Base-by-base conservation (phyloP, 1,140 invertebrate genomes). In the Drosophila leontia region DNA sequence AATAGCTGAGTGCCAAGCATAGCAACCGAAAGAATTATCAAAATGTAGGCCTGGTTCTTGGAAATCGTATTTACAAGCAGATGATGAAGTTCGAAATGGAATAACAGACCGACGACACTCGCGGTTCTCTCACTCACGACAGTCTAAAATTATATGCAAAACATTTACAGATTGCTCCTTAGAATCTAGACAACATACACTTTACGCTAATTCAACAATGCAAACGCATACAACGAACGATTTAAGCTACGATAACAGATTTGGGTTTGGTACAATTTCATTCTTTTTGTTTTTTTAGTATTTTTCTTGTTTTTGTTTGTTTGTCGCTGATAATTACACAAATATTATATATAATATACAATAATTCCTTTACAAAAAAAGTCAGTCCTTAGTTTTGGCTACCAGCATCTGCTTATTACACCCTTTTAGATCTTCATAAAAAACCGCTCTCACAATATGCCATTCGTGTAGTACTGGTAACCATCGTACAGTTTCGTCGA, bases 381-480 rank as follows among this genome's bases (percentile, higher is more conserved):
- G 79, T 86, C 83, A 86, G 83, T 86, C 83, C 81, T 82, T 90
- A 62, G 75, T 82, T 90, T 90, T 85, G 82, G 81, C 81, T 71
- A 85, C 83, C 78, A 79, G 82, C 75, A 41, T 39, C 44, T 42
- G 47, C 60, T 34, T 12, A 29, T 37, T 41, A 53, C 50, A 53
- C 32, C 34, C 57, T 92, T 93, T 92, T 93, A 92, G 63, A 93
- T 92, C 79, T 91, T 93, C 92, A 93, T 93, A 63, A 91, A 92
- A 92, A 93, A 93, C 77, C 83, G 82, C 87, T 93, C 91, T 93
- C 92, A 96, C 91, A 96, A 94, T 86, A 99, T 99, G 71, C 99
- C 99, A 94, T 99, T 99, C 71, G 99, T 99, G 82, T 99, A 97
- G 94, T 99, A 99, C 94, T 99, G 99, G 94, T 99, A 99, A 82